Conservation (phyloP, 2,797 vertebrate genomes). For the Macropus fuliginosus region DNA sequence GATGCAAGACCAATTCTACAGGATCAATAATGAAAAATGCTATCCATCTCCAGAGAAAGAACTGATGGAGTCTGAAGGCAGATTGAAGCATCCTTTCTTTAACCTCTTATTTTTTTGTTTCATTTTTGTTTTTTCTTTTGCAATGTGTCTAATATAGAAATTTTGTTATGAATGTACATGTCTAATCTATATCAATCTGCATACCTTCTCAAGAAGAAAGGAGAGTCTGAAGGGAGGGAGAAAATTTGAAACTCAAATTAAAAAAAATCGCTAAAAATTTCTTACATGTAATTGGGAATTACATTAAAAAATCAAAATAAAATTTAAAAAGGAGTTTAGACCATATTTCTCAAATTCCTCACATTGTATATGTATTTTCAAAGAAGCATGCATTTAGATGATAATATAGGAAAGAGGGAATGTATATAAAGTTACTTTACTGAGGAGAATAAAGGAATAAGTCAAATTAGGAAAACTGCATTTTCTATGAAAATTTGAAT, state of each 20-base stretch:
- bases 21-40: background rate
- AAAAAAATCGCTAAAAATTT: background rate
- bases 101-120: background rate
- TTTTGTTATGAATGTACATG: background rate
- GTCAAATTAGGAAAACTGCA: constrained; percentile 71
- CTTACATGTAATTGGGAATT: background rate
- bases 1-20: background rate
- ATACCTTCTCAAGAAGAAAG: background rate
- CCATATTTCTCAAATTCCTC: background rate
- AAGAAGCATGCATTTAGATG: constrained; percentile 57
- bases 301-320: background rate
- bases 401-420: constrained; percentile 63
- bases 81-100: background rate
- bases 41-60: background rate
- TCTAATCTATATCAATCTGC: background rate
- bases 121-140: background rate
- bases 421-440: constrained; percentile 69
- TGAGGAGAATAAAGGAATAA: constrained; percentile 63
- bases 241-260: background rate
- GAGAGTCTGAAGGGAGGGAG: background rate
- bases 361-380: background rate
- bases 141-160: background rate
- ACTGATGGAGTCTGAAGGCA: background rate
- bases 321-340: background rate
- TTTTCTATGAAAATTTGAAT: constrained; percentile 77